A percentile compares a stretch with the other conserved stretches of the same genome.
Conservation (phyloP, 2,797 vertebrate genomes). For the Heliangelus exortis region DNA sequence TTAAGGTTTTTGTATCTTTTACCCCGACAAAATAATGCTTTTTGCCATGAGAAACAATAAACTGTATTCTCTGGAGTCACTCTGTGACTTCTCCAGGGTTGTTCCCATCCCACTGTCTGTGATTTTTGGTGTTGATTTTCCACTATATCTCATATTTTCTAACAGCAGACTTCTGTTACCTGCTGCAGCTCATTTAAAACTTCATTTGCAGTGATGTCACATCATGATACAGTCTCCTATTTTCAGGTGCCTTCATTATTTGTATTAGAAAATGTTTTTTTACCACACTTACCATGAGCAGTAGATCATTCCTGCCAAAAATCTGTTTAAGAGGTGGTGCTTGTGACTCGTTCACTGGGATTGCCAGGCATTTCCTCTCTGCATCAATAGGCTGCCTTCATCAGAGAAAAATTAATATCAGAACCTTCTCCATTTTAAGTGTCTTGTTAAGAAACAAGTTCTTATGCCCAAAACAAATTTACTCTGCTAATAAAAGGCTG, state of each 20-base stretch:
- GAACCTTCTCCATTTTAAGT: background rate
- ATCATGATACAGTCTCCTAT: background rate
- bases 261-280: background rate
- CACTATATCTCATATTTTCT: background rate
- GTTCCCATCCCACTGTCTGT: background rate
- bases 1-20: background rate
- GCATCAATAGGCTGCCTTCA: background rate
- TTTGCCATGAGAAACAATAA: background rate
- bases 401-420: background rate
- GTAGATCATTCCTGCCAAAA: background rate
- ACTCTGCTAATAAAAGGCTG: background rate
- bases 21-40: background rate
- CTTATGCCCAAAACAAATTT: background rate
- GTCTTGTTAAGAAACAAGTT: background rate
- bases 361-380: slow-evolving; percentile 9
- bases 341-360: background rate
- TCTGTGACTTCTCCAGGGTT: background rate
- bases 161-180: background rate
- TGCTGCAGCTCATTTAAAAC: background rate
- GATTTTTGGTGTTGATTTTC: background rate
- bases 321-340: background rate
- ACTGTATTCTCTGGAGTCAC: background rate
- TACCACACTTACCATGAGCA: background rate
- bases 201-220: background rate
- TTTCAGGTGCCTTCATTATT: background rate